Evolutionary conservation across 2,113 vertebrate genomes (phyloP).

Genomic region (Periophthalmodon schlosseri): DNA sequence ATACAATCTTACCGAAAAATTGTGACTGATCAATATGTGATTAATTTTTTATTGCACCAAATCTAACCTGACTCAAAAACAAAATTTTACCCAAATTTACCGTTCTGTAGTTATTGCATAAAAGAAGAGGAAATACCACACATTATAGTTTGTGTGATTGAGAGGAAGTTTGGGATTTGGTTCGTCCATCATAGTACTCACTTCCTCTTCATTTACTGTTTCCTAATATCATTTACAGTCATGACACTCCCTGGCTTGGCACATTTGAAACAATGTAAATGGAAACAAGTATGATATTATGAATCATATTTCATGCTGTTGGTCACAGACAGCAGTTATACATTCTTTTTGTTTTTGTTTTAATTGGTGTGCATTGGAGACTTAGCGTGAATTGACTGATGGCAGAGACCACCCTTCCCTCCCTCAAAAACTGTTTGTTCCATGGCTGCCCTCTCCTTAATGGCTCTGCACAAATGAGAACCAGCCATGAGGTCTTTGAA

Average conservation of each 20-base stretch:
- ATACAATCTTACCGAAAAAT: no score
- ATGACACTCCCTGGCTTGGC: not conserved
- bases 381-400: conserved; percentile 9
- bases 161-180: no score
- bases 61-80: no score
- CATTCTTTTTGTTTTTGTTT: not conserved
- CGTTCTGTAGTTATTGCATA: no score
- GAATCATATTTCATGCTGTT: not conserved
- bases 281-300: not conserved
- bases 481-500: conserved; percentile 62
- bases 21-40: no score
- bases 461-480: conserved; percentile 65
- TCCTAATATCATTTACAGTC: no score
- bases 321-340: not conserved
- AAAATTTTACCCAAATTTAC: no score
- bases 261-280: not conserved
- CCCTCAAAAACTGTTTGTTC: conserved; percentile 37
- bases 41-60: no score
- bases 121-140: no score
- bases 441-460: conserved; percentile 60
- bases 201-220: no score
- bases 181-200: no score
- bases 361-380: conserved; percentile 20
- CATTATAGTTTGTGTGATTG: no score
- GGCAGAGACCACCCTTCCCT: not conserved